Evolutionary conservation across 2,888 invertebrate genomes (phyloP), one percentile per base, ranked within the genome.

Genomic region (Candidula unifasciata): DNA sequence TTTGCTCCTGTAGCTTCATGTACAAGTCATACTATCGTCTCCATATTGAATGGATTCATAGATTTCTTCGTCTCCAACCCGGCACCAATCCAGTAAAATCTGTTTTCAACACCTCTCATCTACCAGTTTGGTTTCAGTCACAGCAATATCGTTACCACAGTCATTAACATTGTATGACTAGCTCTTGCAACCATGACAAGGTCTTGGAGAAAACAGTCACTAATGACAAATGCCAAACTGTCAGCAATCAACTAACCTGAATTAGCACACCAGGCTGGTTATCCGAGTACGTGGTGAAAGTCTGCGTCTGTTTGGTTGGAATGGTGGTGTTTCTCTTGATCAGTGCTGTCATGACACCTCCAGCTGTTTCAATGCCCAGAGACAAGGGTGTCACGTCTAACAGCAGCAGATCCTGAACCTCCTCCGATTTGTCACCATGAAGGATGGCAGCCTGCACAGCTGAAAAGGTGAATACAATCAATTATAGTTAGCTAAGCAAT

Each of bases 301-400:
- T 97, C 94, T 98, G 98, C 0, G 97, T 97, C 94, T 98, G 97
- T 94, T 98, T 98, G 87, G 98, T 98, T 85, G 98, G 98, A 94
- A 99, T 98, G 93, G 97, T 97, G 52, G 98, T 97, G 95, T 99
- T 99, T 86, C 99, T 96, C 95, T 98, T 98, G 94, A 99, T 99
- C 84, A 99, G 95, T 0, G 97, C 96, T 83, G 98, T 99, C 99
- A 99, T 99, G 60, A 97, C 97, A 87, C 97, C 97, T 85, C 97
- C 97, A 89, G 97, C 97, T 30, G 97, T 97, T 94, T 97, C 97
- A 90, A 97, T 97, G 94, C 97, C 97, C 74, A 94, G 89, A 37
- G 97, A 99, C 93, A 99, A 94, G 8, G 94, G 94, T 10, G 94
- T 90, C 3, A 94, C 94, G 88, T 94, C 94, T 78, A 94, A 89